A percentile compares a stretch with the other conserved stretches of the same genome.
These are phyloP conservation scores for Lindbergichthys nudifrons DNA, from an alignment of 2,797 vertebrate genomes.

Conservation along the genomic window DNA sequence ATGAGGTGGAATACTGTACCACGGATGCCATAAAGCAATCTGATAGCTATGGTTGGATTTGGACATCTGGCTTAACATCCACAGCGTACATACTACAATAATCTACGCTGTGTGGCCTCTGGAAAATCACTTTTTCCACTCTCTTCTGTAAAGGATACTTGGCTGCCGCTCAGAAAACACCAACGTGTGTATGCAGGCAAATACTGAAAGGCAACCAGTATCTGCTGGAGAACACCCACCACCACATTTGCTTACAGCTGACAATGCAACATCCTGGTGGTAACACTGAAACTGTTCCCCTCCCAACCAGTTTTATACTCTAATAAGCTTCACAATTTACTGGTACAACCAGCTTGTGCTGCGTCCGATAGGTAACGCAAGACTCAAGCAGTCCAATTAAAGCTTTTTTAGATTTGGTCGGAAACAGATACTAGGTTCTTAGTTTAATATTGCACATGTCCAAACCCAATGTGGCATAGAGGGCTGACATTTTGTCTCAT, in stretches of 20 bases:
- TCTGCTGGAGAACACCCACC: slow-evolving; percentile 68
- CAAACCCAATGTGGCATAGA: no score
- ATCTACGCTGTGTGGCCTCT: slow-evolving; percentile 59
- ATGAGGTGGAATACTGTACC: slow-evolving; percentile 57
- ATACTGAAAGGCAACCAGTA: slow-evolving; percentile 58
- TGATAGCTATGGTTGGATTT: slow-evolving; percentile 72
- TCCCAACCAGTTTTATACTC: slow-evolving; percentile 13
- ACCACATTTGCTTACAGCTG: slow-evolving; percentile 71
- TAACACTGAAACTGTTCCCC: slow-evolving; percentile 29
- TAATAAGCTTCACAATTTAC: neutral
- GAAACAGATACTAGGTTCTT: neutral
- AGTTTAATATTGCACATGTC: neutral
- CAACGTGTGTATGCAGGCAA: slow-evolving; percentile 61
- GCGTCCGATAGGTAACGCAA: neutral
- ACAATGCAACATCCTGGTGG: slow-evolving; percentile 55
- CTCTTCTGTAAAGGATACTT: slow-evolving; percentile 51
- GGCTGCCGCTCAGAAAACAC: slow-evolving; percentile 41
- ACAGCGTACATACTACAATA: slow-evolving; percentile 44
- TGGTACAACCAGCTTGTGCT: neutral
- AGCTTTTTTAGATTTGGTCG: neutral
- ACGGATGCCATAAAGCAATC: slow-evolving; percentile 63
- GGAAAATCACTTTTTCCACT: slow-evolving; percentile 66
- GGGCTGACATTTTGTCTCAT: neutral
- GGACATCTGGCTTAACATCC: slow-evolving; percentile 58
- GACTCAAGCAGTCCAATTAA: neutral